Conservation (phyloP, 2,797 vertebrate genomes). For the Helarctos malayanus region DNA sequence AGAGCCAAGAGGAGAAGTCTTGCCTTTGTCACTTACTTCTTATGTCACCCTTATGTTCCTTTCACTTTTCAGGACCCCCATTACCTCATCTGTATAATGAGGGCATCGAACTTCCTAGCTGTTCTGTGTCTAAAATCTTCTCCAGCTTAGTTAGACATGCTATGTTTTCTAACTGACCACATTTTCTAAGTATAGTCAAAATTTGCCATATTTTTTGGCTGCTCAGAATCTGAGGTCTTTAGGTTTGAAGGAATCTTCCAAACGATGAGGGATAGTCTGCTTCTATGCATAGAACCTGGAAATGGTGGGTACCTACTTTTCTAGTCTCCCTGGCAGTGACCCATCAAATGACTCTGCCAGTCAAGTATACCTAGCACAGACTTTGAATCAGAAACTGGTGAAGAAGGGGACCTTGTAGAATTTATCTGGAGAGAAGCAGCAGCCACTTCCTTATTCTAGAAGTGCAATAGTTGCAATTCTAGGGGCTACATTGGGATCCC, state of each 20-base stretch:
- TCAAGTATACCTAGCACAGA: not conserved
- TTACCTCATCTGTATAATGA: not conserved
- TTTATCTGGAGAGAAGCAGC: not conserved
- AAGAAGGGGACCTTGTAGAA: not conserved
- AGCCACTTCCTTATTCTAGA: not conserved
- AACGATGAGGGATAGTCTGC: not conserved
- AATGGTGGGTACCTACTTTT: not conserved
- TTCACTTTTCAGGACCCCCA: not conserved
- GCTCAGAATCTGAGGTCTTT: not conserved
- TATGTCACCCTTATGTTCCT: not conserved
- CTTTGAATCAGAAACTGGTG: not conserved
- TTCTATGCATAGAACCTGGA: not conserved
- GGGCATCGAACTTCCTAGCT: not conserved
- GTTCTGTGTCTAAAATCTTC: not conserved
- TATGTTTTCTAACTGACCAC: not conserved
- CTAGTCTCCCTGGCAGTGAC: not conserved
- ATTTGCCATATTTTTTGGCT: not conserved
- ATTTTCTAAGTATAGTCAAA: not conserved
- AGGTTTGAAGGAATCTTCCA: not conserved
- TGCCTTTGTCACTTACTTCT: not conserved
- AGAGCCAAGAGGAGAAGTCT: not conserved
- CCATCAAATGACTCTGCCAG: not conserved
- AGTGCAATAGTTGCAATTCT: too few species aligned
- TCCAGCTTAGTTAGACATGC: not conserved
- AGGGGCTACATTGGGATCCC: too few species aligned